A percentile compares a stretch with the other conserved stretches of the same genome.
Evolutionary conservation across 2,797 vertebrate genomes (phyloP).

Genomic region (Cyclopterus lumpus): DNA sequence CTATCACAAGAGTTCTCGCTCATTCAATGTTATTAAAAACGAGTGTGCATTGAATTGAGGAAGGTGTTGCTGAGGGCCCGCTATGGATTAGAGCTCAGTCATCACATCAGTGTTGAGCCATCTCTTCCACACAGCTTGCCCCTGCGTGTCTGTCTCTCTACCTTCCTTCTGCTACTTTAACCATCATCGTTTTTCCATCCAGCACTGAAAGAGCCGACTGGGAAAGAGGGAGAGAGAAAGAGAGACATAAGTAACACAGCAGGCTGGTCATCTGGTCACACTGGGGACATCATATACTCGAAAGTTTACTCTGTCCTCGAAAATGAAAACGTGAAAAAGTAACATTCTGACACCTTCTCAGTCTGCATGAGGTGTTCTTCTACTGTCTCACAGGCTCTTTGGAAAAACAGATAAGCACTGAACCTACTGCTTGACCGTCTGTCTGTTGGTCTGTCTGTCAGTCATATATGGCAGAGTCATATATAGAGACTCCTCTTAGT

Average conservation of each 20-base stretch:
- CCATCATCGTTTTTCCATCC: slow-evolving; percentile 84
- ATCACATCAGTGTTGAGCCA: slow-evolving; percentile 20
- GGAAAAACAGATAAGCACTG: slow-evolving; percentile 89
- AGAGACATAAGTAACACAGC: slow-evolving; percentile 69
- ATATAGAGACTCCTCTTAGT: slow-evolving; percentile 69
- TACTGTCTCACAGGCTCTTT: slow-evolving; percentile 85
- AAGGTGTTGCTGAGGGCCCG: slow-evolving; percentile 22
- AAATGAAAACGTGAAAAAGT: slow-evolving; percentile 79
- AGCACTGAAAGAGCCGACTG: slow-evolving; percentile 75
- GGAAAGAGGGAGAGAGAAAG: slow-evolving; percentile 46
- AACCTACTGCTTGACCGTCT: slow-evolving; percentile 86
- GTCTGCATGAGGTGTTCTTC: slow-evolving; percentile 83
- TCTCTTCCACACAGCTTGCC: slow-evolving; percentile 72
- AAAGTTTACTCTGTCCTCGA: slow-evolving; percentile 78
- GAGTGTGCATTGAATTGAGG: slow-evolving; percentile 19
- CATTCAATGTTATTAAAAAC: not conserved
- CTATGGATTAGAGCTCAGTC: slow-evolving; percentile 29
- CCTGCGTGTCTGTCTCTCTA: slow-evolving; percentile 72
- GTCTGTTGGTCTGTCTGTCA: slow-evolving; percentile 42
- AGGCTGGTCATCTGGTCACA: slow-evolving; percentile 68
- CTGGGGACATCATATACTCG: slow-evolving; percentile 79
- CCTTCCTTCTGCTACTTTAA: slow-evolving; percentile 70
- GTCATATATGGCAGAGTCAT: slow-evolving; percentile 71
- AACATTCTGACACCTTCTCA: slow-evolving; percentile 77
- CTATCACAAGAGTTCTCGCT: not conserved